A percentile compares a stretch with the other conserved stretches of the same genome.
Conservation (phyloP, 2,888 invertebrate genomes). For the Drosophila subquinaria region DNA sequence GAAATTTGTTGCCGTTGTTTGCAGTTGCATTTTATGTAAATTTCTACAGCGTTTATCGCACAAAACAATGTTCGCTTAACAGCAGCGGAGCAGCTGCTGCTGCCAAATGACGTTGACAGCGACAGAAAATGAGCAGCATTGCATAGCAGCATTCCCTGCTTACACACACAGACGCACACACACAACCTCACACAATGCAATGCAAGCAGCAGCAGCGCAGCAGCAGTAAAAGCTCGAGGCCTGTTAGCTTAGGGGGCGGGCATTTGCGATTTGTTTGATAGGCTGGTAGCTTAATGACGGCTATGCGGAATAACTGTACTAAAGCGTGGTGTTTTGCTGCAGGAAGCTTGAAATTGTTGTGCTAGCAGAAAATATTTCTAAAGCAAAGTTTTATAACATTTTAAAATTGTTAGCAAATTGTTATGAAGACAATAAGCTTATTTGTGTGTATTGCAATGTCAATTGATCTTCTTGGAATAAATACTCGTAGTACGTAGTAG, state of each 20-base stretch:
- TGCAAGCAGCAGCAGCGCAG: neutral
- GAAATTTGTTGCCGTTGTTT: constrained; percentile 68
- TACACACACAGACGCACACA: constrained; percentile 18
- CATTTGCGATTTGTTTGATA: constrained; percentile 49
- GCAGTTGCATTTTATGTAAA: constrained; percentile 60
- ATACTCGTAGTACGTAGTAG: constrained; percentile 8
- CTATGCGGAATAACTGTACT: constrained; percentile 52
- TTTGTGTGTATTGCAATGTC: constrained; percentile 3
- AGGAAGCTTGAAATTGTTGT: constrained; percentile 49
- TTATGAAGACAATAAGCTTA: constrained; percentile 4
- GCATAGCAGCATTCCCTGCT: constrained; percentile 33
- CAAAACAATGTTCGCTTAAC: constrained; percentile 37
- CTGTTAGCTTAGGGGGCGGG: constrained; percentile 33
- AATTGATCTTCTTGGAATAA: constrained; percentile 19
- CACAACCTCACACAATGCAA: constrained; percentile 1
- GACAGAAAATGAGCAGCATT: constrained; percentile 22
- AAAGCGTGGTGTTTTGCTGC: constrained; percentile 37
- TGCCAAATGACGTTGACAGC: constrained; percentile 31
- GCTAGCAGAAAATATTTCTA: constrained; percentile 11
- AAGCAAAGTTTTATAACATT: constrained; percentile 1
- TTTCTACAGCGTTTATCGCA: constrained; percentile 52
- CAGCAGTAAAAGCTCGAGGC: constrained; percentile 39
- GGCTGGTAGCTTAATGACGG: constrained; percentile 49
- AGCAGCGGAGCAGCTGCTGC: constrained; percentile 28
- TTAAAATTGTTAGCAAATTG: constrained; percentile 2